phyloP scores from a whole-genome alignment of 2,797 vertebrate genomes.

The Centroberyx gerrardi region DNA sequence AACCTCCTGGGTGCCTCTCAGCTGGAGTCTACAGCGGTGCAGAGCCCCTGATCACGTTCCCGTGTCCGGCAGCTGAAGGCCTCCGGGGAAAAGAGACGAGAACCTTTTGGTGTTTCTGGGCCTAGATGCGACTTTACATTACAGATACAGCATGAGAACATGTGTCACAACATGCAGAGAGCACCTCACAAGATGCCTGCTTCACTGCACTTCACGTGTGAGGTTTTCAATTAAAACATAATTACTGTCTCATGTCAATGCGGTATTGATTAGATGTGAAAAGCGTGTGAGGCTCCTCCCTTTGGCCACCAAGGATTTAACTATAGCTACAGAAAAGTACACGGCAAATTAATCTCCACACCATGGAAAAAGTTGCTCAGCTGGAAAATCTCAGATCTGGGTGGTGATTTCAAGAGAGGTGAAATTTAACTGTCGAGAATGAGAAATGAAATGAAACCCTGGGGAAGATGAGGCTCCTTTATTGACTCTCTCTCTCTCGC shows the following conservation, averaged over 20 bases:
- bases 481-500: not conserved
- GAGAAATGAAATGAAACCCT: constrained; percentile 39
- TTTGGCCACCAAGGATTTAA: constrained; percentile 65
- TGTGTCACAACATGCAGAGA: constrained; percentile 60
- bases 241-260: constrained; percentile 46
- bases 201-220: constrained; percentile 12
- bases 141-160: constrained; percentile 58
- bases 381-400: constrained; percentile 50
- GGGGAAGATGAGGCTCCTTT: constrained; percentile 12
- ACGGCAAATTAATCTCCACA: constrained; percentile 31
- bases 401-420: constrained; percentile 24
- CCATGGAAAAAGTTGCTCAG: constrained; percentile 30
- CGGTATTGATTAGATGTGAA: constrained; percentile 58
- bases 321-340: constrained; percentile 44
- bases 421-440: constrained; percentile 39
- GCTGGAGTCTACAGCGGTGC: constrained; percentile 51
- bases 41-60: constrained; percentile 56
- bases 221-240: constrained; percentile 37
- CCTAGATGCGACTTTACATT: constrained; percentile 45
- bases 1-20: constrained; percentile 61
- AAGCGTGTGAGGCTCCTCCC: constrained; percentile 23
- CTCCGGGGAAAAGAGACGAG: constrained; percentile 1
- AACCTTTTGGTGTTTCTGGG: constrained; percentile 48
- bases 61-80: constrained; percentile 42
- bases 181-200: constrained; percentile 52